These are phyloP conservation scores for Electrophaes corylata DNA, from an alignment of 2,888 invertebrate species.

Conservation along the genomic window DNA sequence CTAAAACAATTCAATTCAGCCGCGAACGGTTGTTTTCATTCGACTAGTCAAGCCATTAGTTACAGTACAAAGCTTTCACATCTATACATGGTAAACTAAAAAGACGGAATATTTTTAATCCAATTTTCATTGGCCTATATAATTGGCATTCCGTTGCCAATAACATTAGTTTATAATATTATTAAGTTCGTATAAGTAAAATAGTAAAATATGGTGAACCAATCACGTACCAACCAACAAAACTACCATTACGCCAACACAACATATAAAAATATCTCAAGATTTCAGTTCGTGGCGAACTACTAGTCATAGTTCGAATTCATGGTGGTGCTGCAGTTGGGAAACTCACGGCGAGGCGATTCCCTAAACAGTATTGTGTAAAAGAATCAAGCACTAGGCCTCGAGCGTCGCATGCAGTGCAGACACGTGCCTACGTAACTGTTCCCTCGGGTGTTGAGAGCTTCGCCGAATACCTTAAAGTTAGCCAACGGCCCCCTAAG, in stretches of 20 bases:
- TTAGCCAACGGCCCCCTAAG: slow-evolving; percentile 36
- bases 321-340: slow-evolving; percentile 26
- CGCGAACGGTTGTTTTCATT: slow-evolving; percentile 26
- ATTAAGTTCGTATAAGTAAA: too few species aligned
- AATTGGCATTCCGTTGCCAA: too few species aligned
- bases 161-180: too few species aligned
- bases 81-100: too few species aligned
- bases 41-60: slow-evolving; percentile 29
- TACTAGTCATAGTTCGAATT: slow-evolving; percentile 34
- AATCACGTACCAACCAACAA: too few species aligned
- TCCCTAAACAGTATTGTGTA: slow-evolving; percentile 43
- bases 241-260: too few species aligned
- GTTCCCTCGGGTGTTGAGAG: slow-evolving; percentile 55
- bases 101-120: too few species aligned
- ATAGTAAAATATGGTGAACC: too few species aligned
- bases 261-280: too few species aligned
- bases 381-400: slow-evolving; percentile 40
- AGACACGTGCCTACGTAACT: too few species aligned
- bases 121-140: too few species aligned
- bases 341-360: slow-evolving; percentile 35
- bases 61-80: slow-evolving; percentile 29
- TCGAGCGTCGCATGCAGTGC: slow-evolving; percentile 53
- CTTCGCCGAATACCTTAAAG: slow-evolving; percentile 58
- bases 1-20: slow-evolving; percentile 24
- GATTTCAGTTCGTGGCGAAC: slow-evolving; percentile 36